Conservation (phyloP, 2,888 invertebrate species). For the Noctuana brunneofusca region DNA sequence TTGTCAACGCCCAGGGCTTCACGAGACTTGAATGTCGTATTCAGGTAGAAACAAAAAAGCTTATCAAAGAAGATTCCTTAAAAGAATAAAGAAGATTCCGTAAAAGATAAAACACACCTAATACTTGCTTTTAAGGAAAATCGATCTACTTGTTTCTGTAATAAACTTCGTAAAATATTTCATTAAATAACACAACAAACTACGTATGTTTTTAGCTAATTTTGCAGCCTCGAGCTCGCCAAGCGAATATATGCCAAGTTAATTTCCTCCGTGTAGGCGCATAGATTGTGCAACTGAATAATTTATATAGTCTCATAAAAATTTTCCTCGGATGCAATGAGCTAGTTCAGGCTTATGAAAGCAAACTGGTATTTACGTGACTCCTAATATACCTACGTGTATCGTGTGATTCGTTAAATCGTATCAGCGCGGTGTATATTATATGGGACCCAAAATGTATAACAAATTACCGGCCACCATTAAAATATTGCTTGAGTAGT, state of each 20-base stretch:
- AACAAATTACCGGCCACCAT: no score
- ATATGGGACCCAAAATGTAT: no score
- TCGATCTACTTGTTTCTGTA: no score
- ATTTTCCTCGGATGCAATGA: background rate
- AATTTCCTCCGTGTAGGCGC: conserved; percentile 22
- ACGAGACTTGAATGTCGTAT: background rate
- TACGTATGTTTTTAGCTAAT: conserved; percentile 16
- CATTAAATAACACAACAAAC: background rate
- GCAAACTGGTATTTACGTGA: conserved; percentile 6
- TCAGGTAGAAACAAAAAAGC: background rate
- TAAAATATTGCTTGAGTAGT: no score
- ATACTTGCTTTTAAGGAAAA: background rate
- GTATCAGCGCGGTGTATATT: no score
- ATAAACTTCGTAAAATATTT: background rate
- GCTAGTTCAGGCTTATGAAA: background rate
- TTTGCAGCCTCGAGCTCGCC: conserved; percentile 5
- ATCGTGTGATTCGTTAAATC: no score
- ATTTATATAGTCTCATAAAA: conserved; percentile 18
- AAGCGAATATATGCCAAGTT: conserved; percentile 20
- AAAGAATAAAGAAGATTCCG: no score
- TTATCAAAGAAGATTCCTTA: background rate
- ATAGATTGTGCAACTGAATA: conserved; percentile 18
- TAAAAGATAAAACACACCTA: background rate
- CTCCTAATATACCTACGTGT: background rate
- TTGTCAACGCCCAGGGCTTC: background rate